These are phyloP conservation scores for Patiria pectinifera DNA, from an alignment of 53 echinoderm and acorn worm genomes.

Conservation along the genomic window DNA sequence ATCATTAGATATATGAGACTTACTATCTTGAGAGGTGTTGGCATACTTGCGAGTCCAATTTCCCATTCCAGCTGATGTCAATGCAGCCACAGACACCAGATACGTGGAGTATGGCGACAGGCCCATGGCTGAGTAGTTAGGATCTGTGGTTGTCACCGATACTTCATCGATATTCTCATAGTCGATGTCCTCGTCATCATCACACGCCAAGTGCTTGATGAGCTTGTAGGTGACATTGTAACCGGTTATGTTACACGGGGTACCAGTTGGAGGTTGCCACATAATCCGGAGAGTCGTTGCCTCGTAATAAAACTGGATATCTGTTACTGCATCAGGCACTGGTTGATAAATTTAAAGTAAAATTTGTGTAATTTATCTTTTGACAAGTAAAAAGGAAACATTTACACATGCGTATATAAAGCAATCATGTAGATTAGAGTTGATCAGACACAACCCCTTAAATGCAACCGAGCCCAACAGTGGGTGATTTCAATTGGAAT, in stretches of 20 bases:
- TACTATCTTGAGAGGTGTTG: conserved; percentile 66
- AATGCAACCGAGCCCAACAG: too few species aligned
- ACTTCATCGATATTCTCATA: background rate
- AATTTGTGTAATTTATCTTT: too few species aligned
- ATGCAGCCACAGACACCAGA: conserved; percentile 57
- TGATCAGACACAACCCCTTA: too few species aligned
- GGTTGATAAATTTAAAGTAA: too few species aligned
- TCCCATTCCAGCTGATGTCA: conserved; percentile 55
- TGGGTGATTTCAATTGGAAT: too few species aligned
- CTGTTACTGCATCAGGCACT: conserved; percentile 15
- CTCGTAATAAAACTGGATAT: background rate
- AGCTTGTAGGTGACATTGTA: conserved; percentile 64
- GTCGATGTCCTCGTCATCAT: background rate
- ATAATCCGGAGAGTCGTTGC: background rate
- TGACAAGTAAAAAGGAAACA: too few species aligned
- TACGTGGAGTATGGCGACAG: conserved; percentile 65
- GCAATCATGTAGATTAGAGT: too few species aligned
- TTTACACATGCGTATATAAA: too few species aligned
- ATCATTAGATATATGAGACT: background rate
- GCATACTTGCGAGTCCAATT: background rate
- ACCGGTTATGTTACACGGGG: conserved; percentile 55
- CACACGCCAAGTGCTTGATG: conserved; percentile 31
- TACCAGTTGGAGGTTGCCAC: conserved; percentile 60
- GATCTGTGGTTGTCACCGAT: background rate
- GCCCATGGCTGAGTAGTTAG: conserved; percentile 1